These are phyloP conservation scores for Myotis findleyi DNA, from an alignment of 2,797 vertebrate genomes.

Conservation along the genomic window DNA sequence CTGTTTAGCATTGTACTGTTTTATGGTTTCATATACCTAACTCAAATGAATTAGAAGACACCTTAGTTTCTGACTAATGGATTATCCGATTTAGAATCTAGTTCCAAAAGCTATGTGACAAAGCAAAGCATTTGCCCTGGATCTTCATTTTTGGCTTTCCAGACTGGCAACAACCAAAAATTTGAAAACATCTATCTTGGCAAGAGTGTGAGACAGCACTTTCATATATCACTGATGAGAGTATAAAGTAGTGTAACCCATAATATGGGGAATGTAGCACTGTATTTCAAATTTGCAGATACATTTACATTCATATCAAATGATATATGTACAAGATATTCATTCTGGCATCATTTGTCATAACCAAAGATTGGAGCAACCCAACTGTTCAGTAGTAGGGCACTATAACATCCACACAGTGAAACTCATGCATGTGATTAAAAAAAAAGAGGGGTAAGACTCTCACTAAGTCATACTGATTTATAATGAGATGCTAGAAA, in stretches of 20 bases:
- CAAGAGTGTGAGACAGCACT: neutral
- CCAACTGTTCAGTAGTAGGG: neutral
- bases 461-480: neutral
- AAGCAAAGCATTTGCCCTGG: neutral
- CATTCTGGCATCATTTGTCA: slow-evolving; percentile 30
- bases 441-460: neutral
- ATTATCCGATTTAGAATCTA: neutral
- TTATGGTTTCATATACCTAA: neutral
- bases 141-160: slow-evolving; percentile 17
- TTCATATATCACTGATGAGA: neutral
- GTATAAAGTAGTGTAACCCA: neutral
- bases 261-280: neutral
- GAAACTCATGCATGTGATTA: neutral
- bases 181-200: neutral
- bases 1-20: neutral
- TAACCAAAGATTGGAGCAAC: slow-evolving; percentile 10
- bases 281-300: neutral
- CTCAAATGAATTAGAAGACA: slow-evolving; percentile 4
- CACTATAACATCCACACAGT: neutral
- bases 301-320: slow-evolving; percentile 1
- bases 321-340: neutral
- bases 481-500: slow-evolving; percentile 13
- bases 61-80: neutral
- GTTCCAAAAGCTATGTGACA: slow-evolving; percentile 5
- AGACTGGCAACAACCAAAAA: neutral